A percentile compares a stretch with the other conserved stretches of the same genome.
These are phyloP conservation scores for Ellobium chinense DNA, from an alignment of 2,888 invertebrate species.

Conservation along the genomic window DNA sequence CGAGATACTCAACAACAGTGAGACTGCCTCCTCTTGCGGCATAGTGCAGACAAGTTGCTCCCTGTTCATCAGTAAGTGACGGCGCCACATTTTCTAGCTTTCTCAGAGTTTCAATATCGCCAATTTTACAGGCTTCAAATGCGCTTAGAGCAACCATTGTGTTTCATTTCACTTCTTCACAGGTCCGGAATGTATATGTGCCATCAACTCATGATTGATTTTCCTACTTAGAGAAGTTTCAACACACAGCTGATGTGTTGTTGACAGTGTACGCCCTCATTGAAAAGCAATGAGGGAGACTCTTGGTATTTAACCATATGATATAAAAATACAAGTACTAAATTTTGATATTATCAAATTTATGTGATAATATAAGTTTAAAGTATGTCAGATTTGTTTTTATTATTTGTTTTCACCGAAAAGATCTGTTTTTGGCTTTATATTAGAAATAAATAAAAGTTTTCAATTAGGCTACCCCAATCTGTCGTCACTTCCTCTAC, in stretches of 20 bases:
- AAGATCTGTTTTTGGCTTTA: no score
- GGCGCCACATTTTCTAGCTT: constrained; percentile 46
- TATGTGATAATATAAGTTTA: no score
- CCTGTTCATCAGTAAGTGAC: constrained; percentile 67
- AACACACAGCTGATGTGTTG: neutral
- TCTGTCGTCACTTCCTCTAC: constrained; percentile 48
- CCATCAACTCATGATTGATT: neutral
- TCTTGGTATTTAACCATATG: no score
- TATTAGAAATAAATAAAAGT: no score
- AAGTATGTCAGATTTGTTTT: neutral
- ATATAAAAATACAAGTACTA: no score
- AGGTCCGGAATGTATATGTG: no score
- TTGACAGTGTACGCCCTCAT: no score
- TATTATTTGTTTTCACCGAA: no score
- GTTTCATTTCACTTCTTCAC: no score
- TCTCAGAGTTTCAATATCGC: constrained; percentile 54
- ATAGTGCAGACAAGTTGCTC: constrained; percentile 77
- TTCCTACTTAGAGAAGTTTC: neutral
- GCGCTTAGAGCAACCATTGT: constrained; percentile 53
- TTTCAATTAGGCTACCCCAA: neutral
- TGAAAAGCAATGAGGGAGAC: no score
- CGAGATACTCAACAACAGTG: constrained; percentile 71
- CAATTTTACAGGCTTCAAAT: constrained; percentile 58
- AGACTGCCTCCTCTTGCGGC: constrained; percentile 76
- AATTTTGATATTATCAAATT: no score